These are phyloP conservation scores for Balearica regulorum DNA, from an alignment of 2,797 vertebrate species.

Conservation along the genomic window DNA sequence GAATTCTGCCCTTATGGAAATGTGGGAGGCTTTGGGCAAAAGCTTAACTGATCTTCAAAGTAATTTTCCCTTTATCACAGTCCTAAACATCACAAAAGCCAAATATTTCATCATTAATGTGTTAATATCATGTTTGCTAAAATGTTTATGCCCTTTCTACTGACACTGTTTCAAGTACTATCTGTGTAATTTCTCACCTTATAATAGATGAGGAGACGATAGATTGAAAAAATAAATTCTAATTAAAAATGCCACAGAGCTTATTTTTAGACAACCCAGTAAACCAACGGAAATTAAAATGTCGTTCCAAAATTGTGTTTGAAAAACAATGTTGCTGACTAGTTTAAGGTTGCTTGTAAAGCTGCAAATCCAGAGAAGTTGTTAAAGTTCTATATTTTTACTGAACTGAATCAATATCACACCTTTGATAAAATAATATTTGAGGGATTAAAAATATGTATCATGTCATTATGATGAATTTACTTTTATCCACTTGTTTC, in stretches of 20 bases:
- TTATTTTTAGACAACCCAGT: neutral
- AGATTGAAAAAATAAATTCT: neutral
- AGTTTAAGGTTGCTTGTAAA: neutral
- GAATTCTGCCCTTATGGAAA: neutral
- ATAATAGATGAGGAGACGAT: neutral
- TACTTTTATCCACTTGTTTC: neutral
- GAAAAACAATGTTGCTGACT: neutral
- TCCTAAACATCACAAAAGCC: neutral
- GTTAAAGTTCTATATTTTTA: neutral
- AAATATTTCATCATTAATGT: neutral
- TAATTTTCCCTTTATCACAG: neutral
- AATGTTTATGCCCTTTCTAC: neutral
- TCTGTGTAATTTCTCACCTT: neutral
- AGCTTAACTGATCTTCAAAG: fast-evolving
- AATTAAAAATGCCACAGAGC: neutral
- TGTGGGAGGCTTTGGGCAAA: neutral
- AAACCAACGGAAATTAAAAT: neutral
- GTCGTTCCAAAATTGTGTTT: neutral
- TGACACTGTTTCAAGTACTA: neutral
- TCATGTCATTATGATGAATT: neutral
- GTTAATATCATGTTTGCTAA: neutral
- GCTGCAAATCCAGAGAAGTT: neutral
- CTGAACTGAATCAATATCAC: neutral
- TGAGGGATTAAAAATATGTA: neutral
- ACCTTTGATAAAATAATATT: neutral